Evolutionary conservation across 1,140 invertebrate genomes (phyloP), one percentile per base, ranked within the genome.

Genomic region (Drosophila tsacasi): DNA sequence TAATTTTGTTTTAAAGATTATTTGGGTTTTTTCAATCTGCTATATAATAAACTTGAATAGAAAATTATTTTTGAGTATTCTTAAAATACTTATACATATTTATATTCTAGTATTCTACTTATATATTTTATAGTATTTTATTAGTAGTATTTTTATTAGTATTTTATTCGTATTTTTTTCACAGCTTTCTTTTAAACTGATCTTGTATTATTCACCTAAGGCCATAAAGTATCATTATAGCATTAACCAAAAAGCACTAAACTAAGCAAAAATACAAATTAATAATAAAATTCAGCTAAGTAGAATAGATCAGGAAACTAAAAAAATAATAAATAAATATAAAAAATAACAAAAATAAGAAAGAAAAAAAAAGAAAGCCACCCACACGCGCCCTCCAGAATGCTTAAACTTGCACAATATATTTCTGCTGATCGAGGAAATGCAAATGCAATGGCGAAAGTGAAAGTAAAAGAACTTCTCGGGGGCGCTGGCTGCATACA

Each of bases 401-500:
- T 50, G 66, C 66, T 71, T 21, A 71, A 32, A 47, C 27, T 19
- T 25, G 15, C 42, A 60, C 23, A 72, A 73, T 37, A 73, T 73
- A 73, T 30, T 61, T 30, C 52, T 55, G 69, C 67, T 73, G 68
- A 73, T 73, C 54, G 13, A 61, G 40, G 54, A 52, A 49, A 37
- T 58, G 49, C 21, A 42, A 69, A 52, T 42, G 27, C 27, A 58
- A 46, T n/a, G 44, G 23, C 60, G 52, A 55, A 68, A 46, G 63
- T 58, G 73, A 61, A 76, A 77, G 74, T 76, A 30, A 76, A 76
- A 58, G 63, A 76, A 76, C 54, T 76, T 75, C 40, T 27, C 25
- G 57, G 37, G 50, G 54, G 44, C 54, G 54, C 25, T 55, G 37
- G 35, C 30, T 55, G 50, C 35, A 57, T 64, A 49, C 50, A 63